These are phyloP conservation scores for Plectrocnemia conspersa DNA, from an alignment of 1,140 invertebrate species.

Conservation along the genomic window DNA sequence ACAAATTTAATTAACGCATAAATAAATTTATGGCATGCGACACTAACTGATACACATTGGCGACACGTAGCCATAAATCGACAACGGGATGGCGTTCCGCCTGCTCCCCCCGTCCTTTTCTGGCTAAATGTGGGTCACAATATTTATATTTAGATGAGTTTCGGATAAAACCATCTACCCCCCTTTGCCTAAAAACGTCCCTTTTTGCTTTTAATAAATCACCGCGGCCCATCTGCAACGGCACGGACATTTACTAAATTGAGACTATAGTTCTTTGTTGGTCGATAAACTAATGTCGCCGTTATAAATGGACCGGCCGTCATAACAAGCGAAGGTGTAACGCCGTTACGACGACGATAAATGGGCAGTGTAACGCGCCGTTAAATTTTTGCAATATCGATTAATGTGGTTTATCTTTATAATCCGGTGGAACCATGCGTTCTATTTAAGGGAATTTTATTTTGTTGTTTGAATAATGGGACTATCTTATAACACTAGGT, in stretches of 20 bases:
- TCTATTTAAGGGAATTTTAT: no score
- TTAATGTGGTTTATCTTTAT: no score
- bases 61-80: slow-evolving; percentile 6
- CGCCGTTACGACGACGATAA: no score
- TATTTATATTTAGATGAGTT: slow-evolving; percentile 34
- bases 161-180: slow-evolving; percentile 12
- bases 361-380: no score
- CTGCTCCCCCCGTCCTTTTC: background rate
- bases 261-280: slow-evolving; percentile 12
- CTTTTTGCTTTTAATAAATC: slow-evolving; percentile 28
- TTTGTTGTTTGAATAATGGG: no score
- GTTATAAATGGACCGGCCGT: no score
- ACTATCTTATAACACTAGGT: no score
- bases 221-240: slow-evolving; percentile 24
- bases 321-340: no score
- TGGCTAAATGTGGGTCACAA: slow-evolving; percentile 34
- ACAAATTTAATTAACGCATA: background rate
- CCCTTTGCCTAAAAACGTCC: slow-evolving; percentile 19
- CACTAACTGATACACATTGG: slow-evolving; percentile 1
- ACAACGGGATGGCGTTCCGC: slow-evolving; percentile 4
- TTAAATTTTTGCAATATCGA: no score
- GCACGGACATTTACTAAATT: slow-evolving; percentile 25
- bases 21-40: background rate
- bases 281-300: no score
- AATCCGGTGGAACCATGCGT: no score